A percentile compares a stretch with the other conserved stretches of the same genome.
Conservation (phyloP, 2,888 invertebrate species). For the Lepidocyrtinus sp. region DNA sequence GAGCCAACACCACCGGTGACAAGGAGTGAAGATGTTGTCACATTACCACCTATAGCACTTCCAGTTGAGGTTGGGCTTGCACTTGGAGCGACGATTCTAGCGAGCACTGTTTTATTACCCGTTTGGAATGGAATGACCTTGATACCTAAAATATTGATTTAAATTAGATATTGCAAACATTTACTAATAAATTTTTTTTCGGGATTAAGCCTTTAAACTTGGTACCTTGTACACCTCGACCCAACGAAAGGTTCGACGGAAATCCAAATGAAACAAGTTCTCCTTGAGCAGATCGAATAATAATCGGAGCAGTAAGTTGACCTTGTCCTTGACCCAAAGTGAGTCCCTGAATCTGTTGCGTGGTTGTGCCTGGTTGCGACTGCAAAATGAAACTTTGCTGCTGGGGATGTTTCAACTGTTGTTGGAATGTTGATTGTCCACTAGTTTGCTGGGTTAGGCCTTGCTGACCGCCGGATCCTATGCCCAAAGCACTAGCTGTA, state of each 20-base stretch:
- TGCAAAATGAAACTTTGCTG: slow-evolving; percentile 37
- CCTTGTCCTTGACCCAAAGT: slow-evolving; percentile 15
- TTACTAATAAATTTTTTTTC: background rate
- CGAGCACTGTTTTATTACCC: slow-evolving; percentile 65
- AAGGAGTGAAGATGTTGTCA: background rate
- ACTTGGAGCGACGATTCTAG: slow-evolving; percentile 61
- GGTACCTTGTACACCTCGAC: slow-evolving; percentile 65
- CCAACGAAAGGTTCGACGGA: slow-evolving; percentile 65
- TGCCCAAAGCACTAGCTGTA: background rate
- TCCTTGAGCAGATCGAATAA: slow-evolving; percentile 67
- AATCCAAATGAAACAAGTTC: slow-evolving; percentile 63
- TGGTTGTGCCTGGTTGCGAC: slow-evolving; percentile 13
- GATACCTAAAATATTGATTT: slow-evolving; percentile 50
- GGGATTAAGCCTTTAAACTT: background rate
- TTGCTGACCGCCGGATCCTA: background rate
- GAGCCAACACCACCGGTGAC: background rate
- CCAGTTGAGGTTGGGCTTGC: slow-evolving; percentile 12
- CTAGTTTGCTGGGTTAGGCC: background rate
- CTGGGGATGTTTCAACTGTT: slow-evolving; percentile 26
- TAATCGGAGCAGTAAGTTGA: slow-evolving; percentile 61
- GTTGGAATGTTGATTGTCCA: slow-evolving; percentile 26
- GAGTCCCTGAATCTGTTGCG: slow-evolving; percentile 35
- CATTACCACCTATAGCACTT: background rate
- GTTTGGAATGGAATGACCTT: slow-evolving; percentile 66
- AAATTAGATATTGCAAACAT: background rate